Percentiles rank a stretch among this genome's conserved stretches.
Conservation (phyloP, 1,140 invertebrate genomes). For the Acromyrmex charruanus region DNA sequence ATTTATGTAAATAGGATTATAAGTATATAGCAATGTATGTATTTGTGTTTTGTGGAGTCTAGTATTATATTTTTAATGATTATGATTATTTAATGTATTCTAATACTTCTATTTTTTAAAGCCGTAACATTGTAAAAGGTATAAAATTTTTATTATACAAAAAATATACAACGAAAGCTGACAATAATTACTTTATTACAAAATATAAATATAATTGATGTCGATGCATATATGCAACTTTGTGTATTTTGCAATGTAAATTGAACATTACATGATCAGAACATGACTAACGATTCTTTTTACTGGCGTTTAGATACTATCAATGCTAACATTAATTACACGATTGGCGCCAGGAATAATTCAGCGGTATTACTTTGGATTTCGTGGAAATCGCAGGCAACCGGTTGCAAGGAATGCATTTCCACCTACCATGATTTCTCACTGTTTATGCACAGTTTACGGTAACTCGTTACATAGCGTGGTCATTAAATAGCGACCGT, state of each 20-base stretch:
- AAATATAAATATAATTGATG: constrained; percentile 7
- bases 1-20: neutral
- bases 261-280: constrained; percentile 19
- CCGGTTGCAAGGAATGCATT: constrained; percentile 54
- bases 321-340: constrained; percentile 35
- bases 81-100: neutral
- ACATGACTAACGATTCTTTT: constrained; percentile 37
- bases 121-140: neutral
- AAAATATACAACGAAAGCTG: neutral
- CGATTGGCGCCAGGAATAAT: constrained; percentile 51
- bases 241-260: constrained; percentile 51
- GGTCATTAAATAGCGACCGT: constrained; percentile 30
- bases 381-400: constrained; percentile 46
- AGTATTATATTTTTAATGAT: neutral
- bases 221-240: neutral
- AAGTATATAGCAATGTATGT: neutral
- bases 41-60: neutral
- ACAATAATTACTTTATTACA: constrained; percentile 22
- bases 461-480: constrained; percentile 35
- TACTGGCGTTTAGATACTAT: constrained; percentile 23
- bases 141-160: neutral
- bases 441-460: constrained; percentile 42
- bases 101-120: neutral
- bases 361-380: constrained; percentile 37
- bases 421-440: constrained; percentile 45